Conservation (phyloP, 2,888 invertebrate genomes). For the Agrenia bidenticulata region DNA sequence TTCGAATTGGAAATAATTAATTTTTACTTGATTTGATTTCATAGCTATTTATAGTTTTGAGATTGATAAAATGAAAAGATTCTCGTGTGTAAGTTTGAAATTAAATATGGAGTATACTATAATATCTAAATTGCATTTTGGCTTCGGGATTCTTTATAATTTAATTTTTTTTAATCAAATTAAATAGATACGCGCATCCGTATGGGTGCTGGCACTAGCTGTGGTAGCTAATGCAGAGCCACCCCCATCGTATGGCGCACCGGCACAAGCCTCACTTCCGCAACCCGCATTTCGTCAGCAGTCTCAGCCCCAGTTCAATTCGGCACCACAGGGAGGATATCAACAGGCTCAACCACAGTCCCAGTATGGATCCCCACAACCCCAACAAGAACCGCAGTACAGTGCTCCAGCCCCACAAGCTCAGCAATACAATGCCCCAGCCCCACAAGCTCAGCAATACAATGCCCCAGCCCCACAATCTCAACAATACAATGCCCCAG, state of each 20-base stretch:
- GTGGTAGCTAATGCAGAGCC: constrained; percentile 14
- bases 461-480: background rate
- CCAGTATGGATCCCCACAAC: constrained; percentile 33
- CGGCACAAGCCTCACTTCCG: constrained; percentile 4
- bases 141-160: too few species aligned
- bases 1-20: too few species aligned
- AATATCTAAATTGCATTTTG: too few species aligned
- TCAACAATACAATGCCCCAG: constrained; percentile 28
- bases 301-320: constrained; percentile 27
- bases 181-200: constrained; percentile 24
- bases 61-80: too few species aligned
- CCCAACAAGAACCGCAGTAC: constrained; percentile 23
- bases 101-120: too few species aligned
- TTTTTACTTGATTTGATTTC: too few species aligned
- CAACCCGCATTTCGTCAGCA: constrained; percentile 12
- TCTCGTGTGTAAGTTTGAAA: too few species aligned
- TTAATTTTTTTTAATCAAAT: too few species aligned
- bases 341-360: constrained; percentile 29
- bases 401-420: constrained; percentile 28
- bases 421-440: constrained; percentile 10
- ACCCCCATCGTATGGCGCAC: constrained; percentile 9
- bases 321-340: constrained; percentile 26
- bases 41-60: too few species aligned
- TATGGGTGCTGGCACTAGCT: constrained; percentile 40
- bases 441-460: constrained; percentile 15